Base-by-base conservation (phyloP, 2,797 vertebrate species). In the Pseudochaenichthys georgianus region DNA sequence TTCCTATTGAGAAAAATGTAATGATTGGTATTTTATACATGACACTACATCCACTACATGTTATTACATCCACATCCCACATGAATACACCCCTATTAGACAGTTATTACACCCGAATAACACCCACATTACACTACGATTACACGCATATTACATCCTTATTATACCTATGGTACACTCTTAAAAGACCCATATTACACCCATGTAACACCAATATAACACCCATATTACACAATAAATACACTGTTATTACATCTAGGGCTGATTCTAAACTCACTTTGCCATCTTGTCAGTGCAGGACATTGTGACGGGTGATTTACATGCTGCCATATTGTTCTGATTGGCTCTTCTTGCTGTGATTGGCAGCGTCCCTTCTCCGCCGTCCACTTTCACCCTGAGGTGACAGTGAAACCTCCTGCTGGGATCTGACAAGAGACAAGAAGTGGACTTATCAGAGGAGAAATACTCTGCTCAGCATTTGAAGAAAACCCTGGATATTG, bases 211-310 rank as follows among this genome's bases (percentile, higher is more conserved):
- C n/a, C n/a, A n/a, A n/a, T n/a, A 7, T 34, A 34, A 34, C 34
- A 6, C 31, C 31, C 31, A 34, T 34, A 7, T 34, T 34, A 34
- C 6, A 38, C 6, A 6, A 38, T 38, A 38, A 9, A 6, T 38
- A 38, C 34, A 38, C 34, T 38, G 34, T 38, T 38, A 38, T 38
- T 38, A 3, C 28, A 38, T 55, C 28, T 28, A n/a, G 61, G 12
- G 4, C 50, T 23, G 64, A 42, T 31, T 10, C 34, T 31, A 46
- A 61, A 70, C 90, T 84, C 90, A 97, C 97, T 97, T 98, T 85
- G 97, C 95, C 0, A 98, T 95, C 91, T 98, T 98, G 94, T 98
- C 97, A 0, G 97, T 98, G 87, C 97, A 98, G 83, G 97, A 98
- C 96, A 98, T 96, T 81, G 95, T 96, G 92, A 95, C 82, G 3